Evolutionary conservation across 1,140 invertebrate species (phyloP).

Genomic region (Cyphomyrmex costatus): DNA sequence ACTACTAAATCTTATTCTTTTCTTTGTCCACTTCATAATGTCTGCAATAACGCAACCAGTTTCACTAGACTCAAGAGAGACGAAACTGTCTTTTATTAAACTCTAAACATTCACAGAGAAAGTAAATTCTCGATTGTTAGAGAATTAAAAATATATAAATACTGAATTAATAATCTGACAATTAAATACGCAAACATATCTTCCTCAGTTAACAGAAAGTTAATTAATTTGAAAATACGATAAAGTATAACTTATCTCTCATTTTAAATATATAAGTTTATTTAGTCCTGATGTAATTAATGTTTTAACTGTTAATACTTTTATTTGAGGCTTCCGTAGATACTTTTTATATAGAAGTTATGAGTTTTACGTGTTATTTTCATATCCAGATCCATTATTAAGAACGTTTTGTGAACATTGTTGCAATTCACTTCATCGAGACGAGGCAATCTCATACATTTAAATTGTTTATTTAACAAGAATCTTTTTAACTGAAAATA

Average conservation of each 20-base stretch:
- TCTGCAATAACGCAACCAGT: background rate
- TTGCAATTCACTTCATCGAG: too few relatives aligned
- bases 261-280: background rate
- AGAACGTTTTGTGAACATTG: too few relatives aligned
- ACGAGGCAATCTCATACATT: background rate
- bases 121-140: constrained; percentile 16
- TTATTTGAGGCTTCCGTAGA: too few relatives aligned
- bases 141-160: background rate
- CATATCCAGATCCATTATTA: too few relatives aligned
- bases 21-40: constrained; percentile 24
- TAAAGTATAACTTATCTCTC: constrained; percentile 23
- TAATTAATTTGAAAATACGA: background rate
- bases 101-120: constrained; percentile 18
- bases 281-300: background rate
- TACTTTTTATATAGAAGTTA: too few relatives aligned
- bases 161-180: background rate
- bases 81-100: constrained; percentile 37
- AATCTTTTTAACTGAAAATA: background rate
- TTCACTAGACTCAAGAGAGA: background rate
- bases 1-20: constrained; percentile 37
- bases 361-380: too few relatives aligned
- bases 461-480: background rate
- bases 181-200: background rate
- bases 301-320: too few relatives aligned
- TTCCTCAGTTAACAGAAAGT: background rate